Conservation (phyloP, 2,888 invertebrate genomes). For the Portevinia maculata region DNA sequence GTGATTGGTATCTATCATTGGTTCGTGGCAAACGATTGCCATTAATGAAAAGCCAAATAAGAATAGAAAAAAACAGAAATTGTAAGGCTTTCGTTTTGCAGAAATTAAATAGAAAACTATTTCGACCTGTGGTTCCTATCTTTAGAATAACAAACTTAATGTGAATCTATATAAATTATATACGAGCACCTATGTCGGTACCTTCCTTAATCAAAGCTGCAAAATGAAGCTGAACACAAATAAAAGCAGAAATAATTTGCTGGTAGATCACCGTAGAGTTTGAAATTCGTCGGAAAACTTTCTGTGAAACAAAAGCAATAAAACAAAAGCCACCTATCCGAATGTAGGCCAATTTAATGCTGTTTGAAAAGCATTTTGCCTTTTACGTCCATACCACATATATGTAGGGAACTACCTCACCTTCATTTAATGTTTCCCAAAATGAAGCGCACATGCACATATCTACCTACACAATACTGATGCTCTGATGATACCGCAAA, state of each 20-base stretch:
- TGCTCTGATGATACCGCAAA: conserved; percentile 35
- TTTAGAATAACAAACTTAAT: not conserved
- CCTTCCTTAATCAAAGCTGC: conserved; percentile 9
- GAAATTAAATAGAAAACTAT: too few species aligned
- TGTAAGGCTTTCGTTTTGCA: too few species aligned
- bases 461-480: not conserved
- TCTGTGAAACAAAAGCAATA: conserved; percentile 40
- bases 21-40: conserved; percentile 1
- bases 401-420: not conserved
- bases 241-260: not conserved
- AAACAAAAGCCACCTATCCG: conserved; percentile 28
- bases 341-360: conserved; percentile 53
- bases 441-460: not conserved
- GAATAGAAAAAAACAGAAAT: not conserved
- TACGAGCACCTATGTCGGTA: too few species aligned
- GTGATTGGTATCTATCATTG: conserved; percentile 12
- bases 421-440: not conserved
- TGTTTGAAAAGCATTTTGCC: conserved; percentile 19
- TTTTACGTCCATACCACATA: conserved; percentile 2
- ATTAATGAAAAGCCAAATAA: conserved; percentile 1
- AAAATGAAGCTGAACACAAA: conserved; percentile 3
- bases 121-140: too few species aligned
- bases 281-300: conserved; percentile 42
- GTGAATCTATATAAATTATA: too few species aligned
- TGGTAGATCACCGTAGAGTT: conserved; percentile 3